Evolutionary conservation across 2,113 vertebrate species (phyloP).

Genomic region (Clarias macrocephalus): DNA sequence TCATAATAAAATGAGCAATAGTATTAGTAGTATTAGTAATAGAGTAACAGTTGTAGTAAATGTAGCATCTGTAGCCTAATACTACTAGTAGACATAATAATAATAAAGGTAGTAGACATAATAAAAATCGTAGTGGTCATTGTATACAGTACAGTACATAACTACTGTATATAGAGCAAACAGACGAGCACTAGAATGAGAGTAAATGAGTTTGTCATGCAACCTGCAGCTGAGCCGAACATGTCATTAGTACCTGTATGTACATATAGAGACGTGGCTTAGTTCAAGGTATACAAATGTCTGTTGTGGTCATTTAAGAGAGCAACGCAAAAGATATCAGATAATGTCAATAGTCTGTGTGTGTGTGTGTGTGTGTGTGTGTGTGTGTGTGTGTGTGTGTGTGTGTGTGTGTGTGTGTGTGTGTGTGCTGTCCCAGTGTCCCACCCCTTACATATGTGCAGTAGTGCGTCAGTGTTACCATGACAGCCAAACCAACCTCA

Average conservation of each 20-base stretch:
- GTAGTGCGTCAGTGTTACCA: background rate
- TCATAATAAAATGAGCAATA: background rate
- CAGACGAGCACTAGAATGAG: too few species aligned
- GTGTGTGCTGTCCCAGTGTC: background rate
- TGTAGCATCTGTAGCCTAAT: too few species aligned
- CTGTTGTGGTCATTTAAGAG: background rate
- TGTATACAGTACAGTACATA: too few species aligned
- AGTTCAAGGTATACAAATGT: background rate
- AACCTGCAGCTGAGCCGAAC: too few species aligned
- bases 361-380: too few species aligned
- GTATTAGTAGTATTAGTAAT: background rate
- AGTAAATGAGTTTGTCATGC: too few species aligned
- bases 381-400: too few species aligned
- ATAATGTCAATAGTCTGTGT: background rate
- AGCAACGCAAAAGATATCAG: background rate
- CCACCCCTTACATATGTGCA: background rate
- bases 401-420: too few species aligned
- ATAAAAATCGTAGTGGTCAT: too few species aligned
- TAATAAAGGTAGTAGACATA: too few species aligned
- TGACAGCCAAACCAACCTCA: background rate
- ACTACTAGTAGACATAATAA: too few species aligned
- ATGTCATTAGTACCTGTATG: background rate
- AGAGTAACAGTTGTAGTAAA: background rate
- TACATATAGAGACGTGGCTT: background rate
- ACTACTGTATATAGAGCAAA: too few species aligned